Percentiles rank a stretch among this genome's conserved stretches.
Evolutionary conservation across 2,113 vertebrate genomes (phyloP).

Genomic region (Gadus macrocephalus): DNA sequence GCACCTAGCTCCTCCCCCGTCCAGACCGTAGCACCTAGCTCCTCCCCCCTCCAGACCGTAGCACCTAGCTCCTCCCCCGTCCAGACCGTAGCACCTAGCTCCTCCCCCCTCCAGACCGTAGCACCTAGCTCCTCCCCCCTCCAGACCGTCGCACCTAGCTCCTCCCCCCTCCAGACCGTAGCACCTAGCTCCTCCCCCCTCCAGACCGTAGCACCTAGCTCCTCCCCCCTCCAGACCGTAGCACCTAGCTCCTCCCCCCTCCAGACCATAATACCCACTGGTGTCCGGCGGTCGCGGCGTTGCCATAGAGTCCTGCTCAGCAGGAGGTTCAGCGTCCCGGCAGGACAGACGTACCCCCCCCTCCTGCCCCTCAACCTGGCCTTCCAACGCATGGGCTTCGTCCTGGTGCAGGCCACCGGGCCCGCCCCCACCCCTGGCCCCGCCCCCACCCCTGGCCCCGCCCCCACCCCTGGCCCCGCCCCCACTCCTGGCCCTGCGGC

Average conservation of each 20-base stretch:
- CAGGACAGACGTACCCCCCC: slow-evolving; percentile 68
- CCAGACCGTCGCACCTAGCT: too few relatives aligned
- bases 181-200: too few relatives aligned
- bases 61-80: too few relatives aligned
- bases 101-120: too few relatives aligned
- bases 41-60: too few relatives aligned
- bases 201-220: too few relatives aligned
- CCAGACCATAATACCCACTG: not conserved
- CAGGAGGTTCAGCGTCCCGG: slow-evolving; percentile 34
- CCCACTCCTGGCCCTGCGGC: not conserved
- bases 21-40: too few relatives aligned
- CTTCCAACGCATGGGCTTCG: slow-evolving; percentile 66
- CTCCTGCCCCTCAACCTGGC: slow-evolving; percentile 73
- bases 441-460: not conserved
- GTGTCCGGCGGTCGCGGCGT: slow-evolving; percentile 3
- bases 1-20: too few relatives aligned
- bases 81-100: too few relatives aligned
- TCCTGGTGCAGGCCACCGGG: slow-evolving; percentile 17
- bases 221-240: not conserved
- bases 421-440: not conserved
- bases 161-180: too few relatives aligned
- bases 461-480: not conserved
- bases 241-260: not conserved
- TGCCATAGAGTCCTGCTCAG: slow-evolving; percentile 35
- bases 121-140: too few relatives aligned